Conservation (phyloP, 2,797 vertebrate genomes). For the Chromis chromis region DNA sequence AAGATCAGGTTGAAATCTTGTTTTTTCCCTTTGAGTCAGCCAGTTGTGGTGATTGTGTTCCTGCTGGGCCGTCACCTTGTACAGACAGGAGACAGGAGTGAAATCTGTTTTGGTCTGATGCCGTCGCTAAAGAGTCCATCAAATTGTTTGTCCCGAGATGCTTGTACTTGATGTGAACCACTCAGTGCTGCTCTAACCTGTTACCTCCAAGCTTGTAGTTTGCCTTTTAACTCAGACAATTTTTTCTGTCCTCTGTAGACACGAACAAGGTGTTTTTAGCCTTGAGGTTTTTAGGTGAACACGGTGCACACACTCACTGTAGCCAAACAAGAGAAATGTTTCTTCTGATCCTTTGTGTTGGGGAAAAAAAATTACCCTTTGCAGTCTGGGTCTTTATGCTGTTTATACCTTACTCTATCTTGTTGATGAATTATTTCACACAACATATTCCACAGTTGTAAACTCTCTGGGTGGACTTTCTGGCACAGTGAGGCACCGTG, state of each 20-base stretch:
- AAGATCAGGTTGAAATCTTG: neutral
- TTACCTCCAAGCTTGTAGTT: neutral
- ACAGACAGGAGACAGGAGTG: neutral
- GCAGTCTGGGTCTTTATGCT: neutral
- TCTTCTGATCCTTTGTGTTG: too few relatives aligned
- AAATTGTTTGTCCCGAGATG: neutral
- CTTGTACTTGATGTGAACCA: neutral
- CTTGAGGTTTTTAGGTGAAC: slow-evolving; percentile 1
- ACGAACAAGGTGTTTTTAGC: slow-evolving; percentile 1
- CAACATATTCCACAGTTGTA: neutral
- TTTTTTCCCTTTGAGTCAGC: neutral
- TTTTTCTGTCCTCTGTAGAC: too few relatives aligned
- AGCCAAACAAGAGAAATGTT: neutral
- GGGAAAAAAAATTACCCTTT: neutral
- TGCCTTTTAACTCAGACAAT: neutral
- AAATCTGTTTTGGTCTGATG: neutral
- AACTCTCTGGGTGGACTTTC: neutral
- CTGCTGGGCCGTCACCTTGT: neutral
- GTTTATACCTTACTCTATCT: slow-evolving; percentile 10
- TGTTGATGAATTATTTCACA: slow-evolving; percentile 21
- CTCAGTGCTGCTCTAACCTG: neutral
- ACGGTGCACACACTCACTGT: neutral
- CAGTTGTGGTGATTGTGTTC: neutral
- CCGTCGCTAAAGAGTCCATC: neutral
- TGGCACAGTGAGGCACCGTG: neutral